Conservation (phyloP, 2,797 vertebrate genomes). For the Myotis daubentonii region DNA sequence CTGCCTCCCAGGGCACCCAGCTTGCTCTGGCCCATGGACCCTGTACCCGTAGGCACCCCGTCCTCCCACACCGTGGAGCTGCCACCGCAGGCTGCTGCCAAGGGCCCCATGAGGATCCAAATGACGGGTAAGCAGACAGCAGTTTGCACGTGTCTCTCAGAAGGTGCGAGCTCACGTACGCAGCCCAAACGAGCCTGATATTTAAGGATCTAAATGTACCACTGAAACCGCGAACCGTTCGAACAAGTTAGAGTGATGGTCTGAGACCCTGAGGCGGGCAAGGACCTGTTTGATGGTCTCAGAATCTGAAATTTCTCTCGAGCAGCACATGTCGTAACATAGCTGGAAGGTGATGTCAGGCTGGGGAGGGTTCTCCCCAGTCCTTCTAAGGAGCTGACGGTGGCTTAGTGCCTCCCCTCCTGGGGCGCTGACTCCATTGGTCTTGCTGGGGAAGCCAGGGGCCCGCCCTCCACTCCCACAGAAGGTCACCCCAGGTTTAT, state of each 20-base stretch:
- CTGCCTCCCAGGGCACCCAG: background rate
- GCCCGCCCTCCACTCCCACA: background rate
- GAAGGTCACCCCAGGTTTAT: background rate
- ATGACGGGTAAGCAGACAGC: rapidly evolving
- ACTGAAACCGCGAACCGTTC: rapidly evolving
- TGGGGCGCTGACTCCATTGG: background rate
- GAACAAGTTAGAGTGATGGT: background rate
- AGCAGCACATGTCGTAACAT: no score
- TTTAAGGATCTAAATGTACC: rapidly evolving
- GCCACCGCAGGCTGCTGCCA: background rate
- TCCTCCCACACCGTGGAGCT: rapidly evolving
- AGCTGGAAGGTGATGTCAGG: background rate
- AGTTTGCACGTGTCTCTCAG: background rate
- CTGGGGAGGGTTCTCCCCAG: background rate
- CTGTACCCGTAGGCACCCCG: background rate
- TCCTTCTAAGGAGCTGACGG: background rate
- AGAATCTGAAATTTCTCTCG: background rate
- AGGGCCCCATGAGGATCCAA: background rate
- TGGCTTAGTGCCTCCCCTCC: no score
- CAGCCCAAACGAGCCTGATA: background rate
- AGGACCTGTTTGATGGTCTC: background rate
- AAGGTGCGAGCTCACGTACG: no score
- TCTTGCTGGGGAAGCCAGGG: background rate
- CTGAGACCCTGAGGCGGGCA: rapidly evolving
- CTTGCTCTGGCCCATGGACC: background rate